A percentile compares a stretch with the other conserved stretches of the same genome.
Evolutionary conservation across 2,888 invertebrate species (phyloP).

Genomic region (Caenorhabditis sulstoni): DNA sequence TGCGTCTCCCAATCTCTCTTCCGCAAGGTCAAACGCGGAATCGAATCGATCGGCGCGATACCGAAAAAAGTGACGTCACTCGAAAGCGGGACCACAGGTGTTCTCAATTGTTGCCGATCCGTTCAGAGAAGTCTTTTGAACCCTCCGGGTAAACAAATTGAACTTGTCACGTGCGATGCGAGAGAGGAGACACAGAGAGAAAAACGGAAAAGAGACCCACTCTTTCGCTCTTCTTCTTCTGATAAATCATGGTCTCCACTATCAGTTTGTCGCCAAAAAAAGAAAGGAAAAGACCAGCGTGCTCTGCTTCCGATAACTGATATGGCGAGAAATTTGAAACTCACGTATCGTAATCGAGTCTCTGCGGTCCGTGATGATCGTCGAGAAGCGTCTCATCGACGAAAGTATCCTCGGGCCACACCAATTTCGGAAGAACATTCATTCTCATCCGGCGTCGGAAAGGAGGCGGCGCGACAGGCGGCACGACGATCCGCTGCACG

Average conservation of each 20-base stretch:
- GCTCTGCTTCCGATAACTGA: not conserved
- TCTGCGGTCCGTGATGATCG: slow-evolving; percentile 62
- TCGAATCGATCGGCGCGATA: slow-evolving; percentile 18
- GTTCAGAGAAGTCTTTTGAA: not conserved
- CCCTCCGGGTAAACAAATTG: not conserved
- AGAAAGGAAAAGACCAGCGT: not conserved
- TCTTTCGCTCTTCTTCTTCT: no score
- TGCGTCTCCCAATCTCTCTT: not conserved
- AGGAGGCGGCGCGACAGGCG: not conserved
- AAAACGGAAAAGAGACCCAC: not conserved
- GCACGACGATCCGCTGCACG: not conserved
- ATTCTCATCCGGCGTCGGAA: no score
- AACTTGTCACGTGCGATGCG: no score
- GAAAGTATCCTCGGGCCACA: slow-evolving; percentile 65
- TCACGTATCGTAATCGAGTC: slow-evolving; percentile 67
- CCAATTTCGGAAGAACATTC: slow-evolving; percentile 35
- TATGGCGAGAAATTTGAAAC: slow-evolving; percentile 34
- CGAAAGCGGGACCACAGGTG: slow-evolving; percentile 1
- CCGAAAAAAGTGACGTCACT: slow-evolving; percentile 31
- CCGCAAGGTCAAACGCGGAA: slow-evolving; percentile 31
- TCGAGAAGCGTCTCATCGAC: slow-evolving; percentile 55
- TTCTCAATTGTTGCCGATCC: slow-evolving; percentile 2
- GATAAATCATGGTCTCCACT: no score
- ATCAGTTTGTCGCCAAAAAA: not conserved
- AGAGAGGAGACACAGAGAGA: slow-evolving; percentile 1